Evolutionary conservation across 2,888 invertebrate genomes (phyloP).

Genomic region (Epistrophe grossulariae): DNA sequence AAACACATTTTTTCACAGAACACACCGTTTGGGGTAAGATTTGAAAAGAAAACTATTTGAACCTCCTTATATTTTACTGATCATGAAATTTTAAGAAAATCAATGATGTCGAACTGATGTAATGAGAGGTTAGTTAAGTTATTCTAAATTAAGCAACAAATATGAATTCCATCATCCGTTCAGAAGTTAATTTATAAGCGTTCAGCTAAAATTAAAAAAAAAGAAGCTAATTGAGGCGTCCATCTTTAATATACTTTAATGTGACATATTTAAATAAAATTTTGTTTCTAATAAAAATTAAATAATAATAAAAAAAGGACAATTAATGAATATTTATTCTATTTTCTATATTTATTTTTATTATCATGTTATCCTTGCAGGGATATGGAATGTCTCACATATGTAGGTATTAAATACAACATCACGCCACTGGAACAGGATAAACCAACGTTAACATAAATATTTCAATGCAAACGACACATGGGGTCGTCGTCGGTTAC

Average conservation of each 20-base stretch:
- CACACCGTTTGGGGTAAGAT: neutral
- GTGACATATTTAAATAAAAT: constrained; percentile 60
- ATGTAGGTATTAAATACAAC: neutral
- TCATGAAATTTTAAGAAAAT: too few species aligned
- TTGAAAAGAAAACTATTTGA: neutral
- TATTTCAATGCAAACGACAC: constrained; percentile 14
- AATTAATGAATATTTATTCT: constrained; percentile 12
- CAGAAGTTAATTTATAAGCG: constrained; percentile 33
- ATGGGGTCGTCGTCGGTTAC: constrained; percentile 13
- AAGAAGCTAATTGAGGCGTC: constrained; percentile 32
- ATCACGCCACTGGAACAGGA: constrained; percentile 6
- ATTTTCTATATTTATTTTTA: constrained; percentile 21
- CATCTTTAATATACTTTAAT: constrained; percentile 49
- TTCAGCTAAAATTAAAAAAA: constrained; percentile 28
- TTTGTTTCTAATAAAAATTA: constrained; percentile 66
- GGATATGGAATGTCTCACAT: neutral
- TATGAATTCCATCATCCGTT: neutral
- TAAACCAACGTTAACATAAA: constrained; percentile 2
- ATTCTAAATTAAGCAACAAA: neutral
- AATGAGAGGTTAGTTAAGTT: too few species aligned
- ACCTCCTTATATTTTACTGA: too few species aligned
- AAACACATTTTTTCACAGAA: neutral
- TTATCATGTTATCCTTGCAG: neutral
- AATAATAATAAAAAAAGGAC: constrained; percentile 41
- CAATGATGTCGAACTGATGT: too few species aligned